These are phyloP conservation scores for Bombus consobrinus DNA, from an alignment of 1,140 invertebrate species.

Conservation along the genomic window DNA sequence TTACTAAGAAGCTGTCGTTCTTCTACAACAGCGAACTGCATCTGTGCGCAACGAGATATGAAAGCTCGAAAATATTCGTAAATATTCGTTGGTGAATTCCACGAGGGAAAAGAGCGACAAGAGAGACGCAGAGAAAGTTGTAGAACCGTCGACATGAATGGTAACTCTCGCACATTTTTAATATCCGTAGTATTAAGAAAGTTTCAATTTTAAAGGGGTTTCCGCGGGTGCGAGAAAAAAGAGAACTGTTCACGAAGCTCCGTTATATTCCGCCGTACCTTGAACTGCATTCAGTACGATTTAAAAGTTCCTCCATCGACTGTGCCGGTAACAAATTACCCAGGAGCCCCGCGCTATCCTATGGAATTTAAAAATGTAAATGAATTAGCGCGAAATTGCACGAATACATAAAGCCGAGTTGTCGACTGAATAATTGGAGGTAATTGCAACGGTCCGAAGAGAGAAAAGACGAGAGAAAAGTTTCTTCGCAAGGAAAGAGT, in stretches of 20 bases:
- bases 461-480: not conserved
- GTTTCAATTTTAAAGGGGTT: slow-evolving; percentile 42
- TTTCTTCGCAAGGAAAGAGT: not conserved
- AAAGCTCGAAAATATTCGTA: not conserved
- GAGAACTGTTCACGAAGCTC: slow-evolving; percentile 4
- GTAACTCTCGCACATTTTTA: slow-evolving; percentile 42
- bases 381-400: slow-evolving; percentile 40
- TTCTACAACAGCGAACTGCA: not conserved
- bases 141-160: not conserved
- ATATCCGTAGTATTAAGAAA: slow-evolving; percentile 38
- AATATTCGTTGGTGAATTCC: not conserved
- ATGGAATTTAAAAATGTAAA: slow-evolving; percentile 40
- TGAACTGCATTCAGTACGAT: slow-evolving; percentile 15
- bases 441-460: slow-evolving; percentile 28
- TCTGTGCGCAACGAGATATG: not conserved
- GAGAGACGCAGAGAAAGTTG: not conserved
- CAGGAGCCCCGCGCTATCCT: not conserved
- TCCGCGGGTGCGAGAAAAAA: not conserved
- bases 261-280: not conserved
- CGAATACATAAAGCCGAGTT: slow-evolving; percentile 32
- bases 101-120: not conserved
- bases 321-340: slow-evolving; percentile 28
- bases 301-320: slow-evolving; percentile 40
- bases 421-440: slow-evolving; percentile 18
- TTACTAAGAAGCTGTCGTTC: not conserved